These are phyloP conservation scores for Pipistrellus nathusii DNA, from an alignment of 2,797 vertebrate genomes.

Conservation along the genomic window DNA sequence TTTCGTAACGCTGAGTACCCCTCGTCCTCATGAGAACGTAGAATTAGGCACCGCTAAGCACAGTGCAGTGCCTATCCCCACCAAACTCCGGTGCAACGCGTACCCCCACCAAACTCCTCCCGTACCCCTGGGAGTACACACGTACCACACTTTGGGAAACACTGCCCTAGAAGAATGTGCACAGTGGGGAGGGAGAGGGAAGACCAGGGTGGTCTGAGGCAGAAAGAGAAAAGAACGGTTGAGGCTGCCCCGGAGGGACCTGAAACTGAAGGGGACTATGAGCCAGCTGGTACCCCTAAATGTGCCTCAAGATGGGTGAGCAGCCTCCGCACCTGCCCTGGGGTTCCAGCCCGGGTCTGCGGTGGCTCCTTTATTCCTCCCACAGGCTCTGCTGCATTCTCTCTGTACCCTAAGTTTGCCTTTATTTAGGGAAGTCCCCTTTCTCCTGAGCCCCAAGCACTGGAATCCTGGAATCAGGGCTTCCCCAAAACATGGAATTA, in stretches of 20 bases:
- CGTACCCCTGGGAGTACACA: too few species aligned
- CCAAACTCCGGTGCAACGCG: too few species aligned
- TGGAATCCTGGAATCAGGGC: not conserved
- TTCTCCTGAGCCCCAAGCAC: not conserved
- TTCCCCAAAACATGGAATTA: not conserved
- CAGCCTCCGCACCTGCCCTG: too few species aligned
- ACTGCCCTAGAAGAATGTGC: not conserved
- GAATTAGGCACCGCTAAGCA: too few species aligned
- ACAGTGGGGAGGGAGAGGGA: not conserved
- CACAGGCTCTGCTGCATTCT: not conserved
- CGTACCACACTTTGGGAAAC: too few species aligned
- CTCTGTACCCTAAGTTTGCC: not conserved
- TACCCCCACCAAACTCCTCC: too few species aligned
- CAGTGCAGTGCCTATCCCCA: too few species aligned
- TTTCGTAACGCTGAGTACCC: too few species aligned
- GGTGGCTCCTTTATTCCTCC: fast-evolving
- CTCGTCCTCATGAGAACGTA: too few species aligned
- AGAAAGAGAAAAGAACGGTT: not conserved
- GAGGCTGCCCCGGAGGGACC: not conserved
- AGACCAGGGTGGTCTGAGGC: not conserved
- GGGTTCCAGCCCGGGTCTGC: not conserved
- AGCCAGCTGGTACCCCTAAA: not conserved
- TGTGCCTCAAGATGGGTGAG: not conserved
- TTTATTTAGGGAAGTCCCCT: not conserved
- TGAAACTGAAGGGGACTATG: not conserved